Conservation (phyloP, 2,888 invertebrate species). For the Tachystola acroxantha region DNA sequence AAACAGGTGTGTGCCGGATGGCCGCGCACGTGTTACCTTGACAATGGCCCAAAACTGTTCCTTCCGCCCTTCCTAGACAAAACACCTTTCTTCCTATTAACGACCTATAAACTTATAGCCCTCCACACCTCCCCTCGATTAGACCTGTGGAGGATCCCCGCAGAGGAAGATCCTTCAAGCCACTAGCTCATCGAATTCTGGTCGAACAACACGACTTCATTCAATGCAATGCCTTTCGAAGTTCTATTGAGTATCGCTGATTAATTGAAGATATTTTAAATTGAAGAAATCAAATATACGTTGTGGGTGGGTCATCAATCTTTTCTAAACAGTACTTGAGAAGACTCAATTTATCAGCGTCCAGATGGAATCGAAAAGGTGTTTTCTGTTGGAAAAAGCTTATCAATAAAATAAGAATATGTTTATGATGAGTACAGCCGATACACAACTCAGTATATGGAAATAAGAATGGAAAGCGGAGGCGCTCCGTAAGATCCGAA, state of each 20-base stretch:
- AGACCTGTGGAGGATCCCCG: too few species aligned
- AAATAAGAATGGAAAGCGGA: too few species aligned
- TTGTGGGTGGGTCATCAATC: conserved; percentile 9
- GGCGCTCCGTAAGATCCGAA: too few species aligned
- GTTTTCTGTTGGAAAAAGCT: too few species aligned
- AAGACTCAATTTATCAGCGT: conserved; percentile 6
- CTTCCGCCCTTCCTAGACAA: conserved; percentile 21
- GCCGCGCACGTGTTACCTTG: conserved; percentile 20
- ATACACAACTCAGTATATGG: too few species aligned
- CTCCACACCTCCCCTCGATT: too few species aligned
- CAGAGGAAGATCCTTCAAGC: too few species aligned
- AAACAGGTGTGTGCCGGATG: conserved; percentile 35
- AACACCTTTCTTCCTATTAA: conserved; percentile 5
- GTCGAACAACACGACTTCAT: background rate
- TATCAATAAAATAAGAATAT: too few species aligned
- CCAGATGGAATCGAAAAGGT: too few species aligned
- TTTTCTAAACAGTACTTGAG: conserved; percentile 8
- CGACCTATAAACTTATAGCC: background rate
- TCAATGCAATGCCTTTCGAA: conserved; percentile 2
- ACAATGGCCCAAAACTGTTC: conserved; percentile 22
- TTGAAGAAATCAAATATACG: conserved; percentile 3
- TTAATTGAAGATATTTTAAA: conserved; percentile 7
- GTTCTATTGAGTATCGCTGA: conserved; percentile 5
- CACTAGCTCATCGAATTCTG: too few species aligned
- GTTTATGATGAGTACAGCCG: too few species aligned